Evolutionary conservation across 2,113 vertebrate species (phyloP).

Genomic region (Apus apus): DNA sequence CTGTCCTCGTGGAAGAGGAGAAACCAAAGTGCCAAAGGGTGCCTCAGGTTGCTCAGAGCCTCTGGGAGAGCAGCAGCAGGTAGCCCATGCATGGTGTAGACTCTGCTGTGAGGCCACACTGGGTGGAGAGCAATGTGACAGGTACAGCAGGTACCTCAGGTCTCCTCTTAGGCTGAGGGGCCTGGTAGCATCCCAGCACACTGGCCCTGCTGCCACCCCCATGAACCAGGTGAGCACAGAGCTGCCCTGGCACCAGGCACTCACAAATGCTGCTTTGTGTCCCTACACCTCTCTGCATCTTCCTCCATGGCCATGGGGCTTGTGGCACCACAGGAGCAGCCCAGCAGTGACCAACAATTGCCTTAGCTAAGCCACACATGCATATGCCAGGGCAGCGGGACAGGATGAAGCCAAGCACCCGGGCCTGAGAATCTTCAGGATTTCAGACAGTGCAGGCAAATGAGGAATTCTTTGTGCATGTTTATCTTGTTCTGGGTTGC

Average conservation of each 20-base stretch:
- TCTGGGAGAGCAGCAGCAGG: neutral
- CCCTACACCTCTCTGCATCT: neutral
- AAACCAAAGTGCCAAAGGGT: neutral
- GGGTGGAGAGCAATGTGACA: neutral
- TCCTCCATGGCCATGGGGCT: neutral
- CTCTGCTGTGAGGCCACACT: rapidly evolving
- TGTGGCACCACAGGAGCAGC: rapidly evolving
- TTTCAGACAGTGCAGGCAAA: neutral
- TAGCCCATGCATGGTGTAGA: rapidly evolving
- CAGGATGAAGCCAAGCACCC: neutral
- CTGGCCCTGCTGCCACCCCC: neutral
- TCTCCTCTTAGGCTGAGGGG: neutral
- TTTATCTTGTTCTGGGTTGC: neutral
- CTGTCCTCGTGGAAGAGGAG: neutral
- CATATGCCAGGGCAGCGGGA: neutral
- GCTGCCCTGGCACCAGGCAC: neutral
- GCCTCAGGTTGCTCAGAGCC: neutral
- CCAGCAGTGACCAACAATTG: rapidly evolving
- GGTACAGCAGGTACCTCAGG: neutral
- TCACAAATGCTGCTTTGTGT: neutral
- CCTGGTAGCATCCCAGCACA: neutral
- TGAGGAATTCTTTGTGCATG: neutral
- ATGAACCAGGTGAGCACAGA: neutral
- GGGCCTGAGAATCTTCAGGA: neutral
- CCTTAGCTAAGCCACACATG: neutral